Conservation (phyloP, 2,888 invertebrate species). For the Tenthredo distinguenda region DNA sequence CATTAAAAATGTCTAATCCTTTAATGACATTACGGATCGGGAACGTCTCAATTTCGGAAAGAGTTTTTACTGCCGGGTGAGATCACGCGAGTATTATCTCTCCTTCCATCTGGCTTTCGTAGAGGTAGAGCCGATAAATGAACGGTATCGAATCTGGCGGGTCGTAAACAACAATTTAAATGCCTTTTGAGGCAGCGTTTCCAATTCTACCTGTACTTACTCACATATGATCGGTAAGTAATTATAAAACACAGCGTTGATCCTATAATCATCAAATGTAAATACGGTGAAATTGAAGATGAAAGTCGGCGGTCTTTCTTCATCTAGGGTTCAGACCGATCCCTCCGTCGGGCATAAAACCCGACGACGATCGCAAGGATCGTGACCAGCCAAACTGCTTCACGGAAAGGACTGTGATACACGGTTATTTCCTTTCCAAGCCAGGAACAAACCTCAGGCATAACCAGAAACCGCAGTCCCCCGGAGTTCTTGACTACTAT, state of each 20-base stretch:
- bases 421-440: constrained; percentile 44
- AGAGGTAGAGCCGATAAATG: background rate
- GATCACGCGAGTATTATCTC: background rate
- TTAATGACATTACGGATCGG: background rate
- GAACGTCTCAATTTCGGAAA: background rate
- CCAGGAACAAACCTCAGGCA: constrained; percentile 4
- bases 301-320: background rate
- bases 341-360: background rate
- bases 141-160: background rate
- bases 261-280: background rate
- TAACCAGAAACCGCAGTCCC: background rate
- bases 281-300: background rate
- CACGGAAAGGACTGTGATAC: constrained; percentile 7
- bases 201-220: background rate
- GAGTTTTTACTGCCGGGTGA: background rate
- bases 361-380: background rate
- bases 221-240: background rate
- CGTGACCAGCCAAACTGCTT: constrained; percentile 29
- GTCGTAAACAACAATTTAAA: constrained; percentile 22
- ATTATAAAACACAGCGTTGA: background rate
- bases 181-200: background rate
- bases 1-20: background rate
- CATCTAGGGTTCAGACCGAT: background rate
- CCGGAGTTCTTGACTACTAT: background rate
- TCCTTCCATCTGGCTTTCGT: background rate